Evolutionary conservation across 2,113 vertebrate genomes (phyloP), one percentile per base, ranked within the genome.

Genomic region (Poecile atricapillus): DNA sequence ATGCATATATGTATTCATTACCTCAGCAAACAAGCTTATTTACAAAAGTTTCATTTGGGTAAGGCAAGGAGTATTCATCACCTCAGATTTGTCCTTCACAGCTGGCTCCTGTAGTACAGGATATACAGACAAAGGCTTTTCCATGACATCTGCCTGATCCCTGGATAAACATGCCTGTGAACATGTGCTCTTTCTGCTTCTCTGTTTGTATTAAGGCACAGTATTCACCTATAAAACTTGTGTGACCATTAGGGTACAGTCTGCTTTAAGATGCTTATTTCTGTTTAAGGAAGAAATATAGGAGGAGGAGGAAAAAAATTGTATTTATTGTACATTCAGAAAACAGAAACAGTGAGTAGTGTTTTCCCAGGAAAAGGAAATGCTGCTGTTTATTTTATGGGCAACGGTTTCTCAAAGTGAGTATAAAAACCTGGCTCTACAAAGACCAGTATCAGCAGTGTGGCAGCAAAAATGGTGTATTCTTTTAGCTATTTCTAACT

Each of bases 91-190:
- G 60, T 87, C 80, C 83, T 95, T 89, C 86, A 53, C 90, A 89
- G 83, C 68, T 95, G 88, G 83, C 62, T 94, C 25, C 73, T 81
- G 49, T 69, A 58, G 37, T 31, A 87, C 28, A 39, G 49, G 39
- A 87, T 90, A 77, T 64, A 90, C 68, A 94, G 88, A 94, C 92
- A 95, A 95, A 96, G 90, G 60, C 77, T 90, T 64, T 84, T 83
- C 64, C 86, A 55, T 87, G 86, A 93, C 92, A 92, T 94, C 92
- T 96, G 92, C 67, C 80, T 95, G 88, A 96, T 92, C 88, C 92
- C 41, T 90, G 60, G 87, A 89, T 92, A 96, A 95, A 93, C 89
- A 91, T 21, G 58, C 44, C 63, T 90, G 67, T 59, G 92, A 96
- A 83, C 71, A 77, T 44, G 84, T 91, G 64, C 78, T 95, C 43